phyloP scores from a whole-genome alignment of 2,888 invertebrate genomes.

The Hyposoter dolosus region DNA sequence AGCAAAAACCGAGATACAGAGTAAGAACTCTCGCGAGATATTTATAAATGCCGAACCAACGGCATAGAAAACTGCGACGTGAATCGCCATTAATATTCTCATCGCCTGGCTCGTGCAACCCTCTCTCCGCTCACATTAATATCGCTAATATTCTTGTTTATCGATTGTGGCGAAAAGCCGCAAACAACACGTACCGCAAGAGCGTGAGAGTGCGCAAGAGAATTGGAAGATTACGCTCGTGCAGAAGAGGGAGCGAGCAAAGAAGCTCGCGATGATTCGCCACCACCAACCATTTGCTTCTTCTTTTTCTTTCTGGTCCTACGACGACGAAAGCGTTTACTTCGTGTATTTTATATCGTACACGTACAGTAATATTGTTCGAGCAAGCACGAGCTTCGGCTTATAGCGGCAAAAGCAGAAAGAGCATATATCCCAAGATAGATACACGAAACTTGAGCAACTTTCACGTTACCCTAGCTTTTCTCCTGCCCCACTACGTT shows the following conservation, averaged over 20 bases:
- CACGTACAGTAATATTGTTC: constrained; percentile 35
- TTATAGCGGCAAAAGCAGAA: constrained; percentile 41
- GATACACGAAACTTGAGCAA: constrained; percentile 46
- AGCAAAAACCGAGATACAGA: background rate
- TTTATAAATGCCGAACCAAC: constrained; percentile 23
- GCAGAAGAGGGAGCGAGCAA: constrained; percentile 7
- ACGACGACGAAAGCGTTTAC: constrained; percentile 10
- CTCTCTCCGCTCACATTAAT: constrained; percentile 69
- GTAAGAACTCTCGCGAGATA: background rate
- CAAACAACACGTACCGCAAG: constrained; percentile 15
- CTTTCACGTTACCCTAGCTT: constrained; percentile 32
- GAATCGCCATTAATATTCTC: constrained; percentile 71
- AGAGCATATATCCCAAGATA: constrained; percentile 41
- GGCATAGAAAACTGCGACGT: constrained; percentile 23
- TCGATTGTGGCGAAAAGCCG: constrained; percentile 66
- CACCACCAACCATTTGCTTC: background rate
- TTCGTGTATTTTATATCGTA: constrained; percentile 36
- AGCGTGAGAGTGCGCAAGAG: constrained; percentile 3
- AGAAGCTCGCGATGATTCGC: background rate
- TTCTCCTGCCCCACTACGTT: constrained; percentile 16
- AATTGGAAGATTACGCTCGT: constrained; percentile 13
- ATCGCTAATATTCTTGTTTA: constrained; percentile 74
- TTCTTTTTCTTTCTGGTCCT: constrained; percentile 6
- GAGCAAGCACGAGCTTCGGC: constrained; percentile 39
- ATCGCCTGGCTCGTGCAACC: constrained; percentile 46